Base-by-base conservation (phyloP, 2,888 invertebrate species). In the Eupsilia transversa region DNA sequence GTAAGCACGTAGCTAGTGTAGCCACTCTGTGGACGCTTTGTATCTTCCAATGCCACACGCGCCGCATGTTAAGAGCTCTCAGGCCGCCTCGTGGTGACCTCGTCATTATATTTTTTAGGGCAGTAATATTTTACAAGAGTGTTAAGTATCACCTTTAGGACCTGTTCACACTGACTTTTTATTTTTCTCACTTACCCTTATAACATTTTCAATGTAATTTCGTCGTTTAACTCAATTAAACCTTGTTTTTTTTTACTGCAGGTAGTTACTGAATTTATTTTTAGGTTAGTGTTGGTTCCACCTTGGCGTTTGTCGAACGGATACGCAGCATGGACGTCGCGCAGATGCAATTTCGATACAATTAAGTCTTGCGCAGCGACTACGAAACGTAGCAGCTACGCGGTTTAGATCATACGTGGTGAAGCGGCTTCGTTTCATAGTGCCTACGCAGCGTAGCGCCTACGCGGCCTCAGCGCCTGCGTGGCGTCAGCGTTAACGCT, bases 61-160 rank as follows among this genome's bases (percentile, higher is more conserved):
- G 70, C 33, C 74, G 69, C 59, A 52, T 61, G 35, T 71, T 65
- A 72, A 71, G 72, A 77, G 66, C 56, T 72, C 72, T 67, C 65
- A 57, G 63, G 63, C 69, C 56, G 66, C 71, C 79, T 76, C 63
- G 61, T 54, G 33, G 46, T 65, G 82, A 77, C 84, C 84, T 84
- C 76, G 84, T 52, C 74, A 74, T 60, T 84, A 72, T 66, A 61
- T 78, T 84, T 84, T 81, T 84, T 82, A 64, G 79, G 79, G 57
- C 82, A 84, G 56, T 79, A 79, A 82, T 63, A 79, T 79, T 79
- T 77, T 73, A 76, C 80, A 71, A 68, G 72, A 72, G 54, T 76
- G 35, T 79, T 79, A 56, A 82, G 70, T 72, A 72, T 75, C 43
- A 54, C 43, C 17, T 27, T 69, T 69, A 77, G 59, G 66, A 27